Conservation (phyloP, 1,140 invertebrate species). For the Drosophila ficusphila region DNA sequence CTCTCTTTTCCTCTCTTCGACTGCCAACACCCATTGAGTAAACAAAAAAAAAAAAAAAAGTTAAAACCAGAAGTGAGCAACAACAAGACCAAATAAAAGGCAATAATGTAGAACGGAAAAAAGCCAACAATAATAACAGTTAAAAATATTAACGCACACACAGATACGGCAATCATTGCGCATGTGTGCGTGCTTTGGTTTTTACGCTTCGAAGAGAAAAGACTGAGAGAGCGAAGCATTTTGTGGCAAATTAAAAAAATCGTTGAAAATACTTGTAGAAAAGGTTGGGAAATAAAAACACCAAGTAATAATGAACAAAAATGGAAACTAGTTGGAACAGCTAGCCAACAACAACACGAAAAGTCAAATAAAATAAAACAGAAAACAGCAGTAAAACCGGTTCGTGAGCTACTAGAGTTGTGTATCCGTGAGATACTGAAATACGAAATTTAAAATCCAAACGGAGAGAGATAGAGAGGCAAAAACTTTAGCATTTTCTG, state of each 20-base stretch:
- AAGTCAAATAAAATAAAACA: slow-evolving; percentile 38
- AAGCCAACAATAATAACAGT: slow-evolving; percentile 65
- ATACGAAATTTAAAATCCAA: slow-evolving; percentile 49
- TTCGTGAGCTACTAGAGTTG: slow-evolving; percentile 62
- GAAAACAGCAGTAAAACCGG: slow-evolving; percentile 54
- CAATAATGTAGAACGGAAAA: slow-evolving; percentile 69
- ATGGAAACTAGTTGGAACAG: slow-evolving; percentile 59
- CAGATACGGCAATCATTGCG: slow-evolving; percentile 53
- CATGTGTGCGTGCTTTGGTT: slow-evolving; percentile 74
- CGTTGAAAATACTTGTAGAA: slow-evolving; percentile 49
- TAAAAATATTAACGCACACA: slow-evolving; percentile 69
- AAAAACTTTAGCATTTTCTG: slow-evolving; percentile 68
- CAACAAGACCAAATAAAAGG: slow-evolving; percentile 47
- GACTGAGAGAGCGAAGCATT: slow-evolving; percentile 21
- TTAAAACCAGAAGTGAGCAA: slow-evolving; percentile 40
- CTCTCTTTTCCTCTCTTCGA: slow-evolving; percentile 14
- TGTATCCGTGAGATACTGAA: slow-evolving; percentile 54
- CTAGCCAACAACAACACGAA: slow-evolving; percentile 50
- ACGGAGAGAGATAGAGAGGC: neutral
- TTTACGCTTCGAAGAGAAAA: slow-evolving; percentile 57
- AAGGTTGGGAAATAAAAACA: slow-evolving; percentile 69
- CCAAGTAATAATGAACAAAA: slow-evolving; percentile 78
- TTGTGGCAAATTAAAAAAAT: slow-evolving; percentile 52
- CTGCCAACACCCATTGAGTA: slow-evolving; percentile 62
- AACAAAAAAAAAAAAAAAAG: slow-evolving; percentile 58